phyloP scores from a whole-genome alignment of 2,888 invertebrate species.

The Eupithecia exiguata region DNA sequence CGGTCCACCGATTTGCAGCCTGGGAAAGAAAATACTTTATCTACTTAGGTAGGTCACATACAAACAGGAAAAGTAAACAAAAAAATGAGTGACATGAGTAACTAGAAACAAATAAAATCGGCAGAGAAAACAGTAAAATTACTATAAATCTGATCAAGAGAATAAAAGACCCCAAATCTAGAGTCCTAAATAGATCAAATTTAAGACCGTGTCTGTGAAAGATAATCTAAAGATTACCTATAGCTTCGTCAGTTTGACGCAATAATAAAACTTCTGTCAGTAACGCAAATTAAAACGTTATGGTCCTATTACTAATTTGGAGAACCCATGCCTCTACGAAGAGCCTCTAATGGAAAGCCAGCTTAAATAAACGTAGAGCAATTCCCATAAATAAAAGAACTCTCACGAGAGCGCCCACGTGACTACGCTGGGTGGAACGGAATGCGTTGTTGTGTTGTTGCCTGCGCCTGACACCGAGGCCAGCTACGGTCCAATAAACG shows the following conservation, averaged over 20 bases:
- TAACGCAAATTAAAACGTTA: too few species aligned
- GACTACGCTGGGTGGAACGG: background rate
- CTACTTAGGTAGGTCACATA: background rate
- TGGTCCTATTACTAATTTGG: background rate
- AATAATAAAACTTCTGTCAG: too few species aligned
- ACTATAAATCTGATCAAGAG: background rate
- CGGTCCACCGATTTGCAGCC: background rate
- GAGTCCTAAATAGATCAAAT: too few species aligned
- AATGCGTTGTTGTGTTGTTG: conserved; percentile 2
- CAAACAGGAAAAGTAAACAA: background rate
- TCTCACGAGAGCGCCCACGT: background rate
- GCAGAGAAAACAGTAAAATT: background rate
- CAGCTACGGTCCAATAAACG: background rate
- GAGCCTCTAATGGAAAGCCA: background rate
- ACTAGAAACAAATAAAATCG: background rate
- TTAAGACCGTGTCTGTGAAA: too few species aligned
- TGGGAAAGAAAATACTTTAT: background rate
- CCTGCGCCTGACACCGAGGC: conserved; percentile 3
- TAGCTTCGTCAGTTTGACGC: too few species aligned
- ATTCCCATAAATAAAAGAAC: background rate
- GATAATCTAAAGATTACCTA: too few species aligned
- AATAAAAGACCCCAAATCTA: too few species aligned
- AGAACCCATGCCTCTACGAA: background rate
- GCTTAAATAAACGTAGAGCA: background rate
- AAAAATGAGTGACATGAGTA: background rate